phyloP scores from a whole-genome alignment of 2,113 vertebrate species.

The Okapia johnstoni region DNA sequence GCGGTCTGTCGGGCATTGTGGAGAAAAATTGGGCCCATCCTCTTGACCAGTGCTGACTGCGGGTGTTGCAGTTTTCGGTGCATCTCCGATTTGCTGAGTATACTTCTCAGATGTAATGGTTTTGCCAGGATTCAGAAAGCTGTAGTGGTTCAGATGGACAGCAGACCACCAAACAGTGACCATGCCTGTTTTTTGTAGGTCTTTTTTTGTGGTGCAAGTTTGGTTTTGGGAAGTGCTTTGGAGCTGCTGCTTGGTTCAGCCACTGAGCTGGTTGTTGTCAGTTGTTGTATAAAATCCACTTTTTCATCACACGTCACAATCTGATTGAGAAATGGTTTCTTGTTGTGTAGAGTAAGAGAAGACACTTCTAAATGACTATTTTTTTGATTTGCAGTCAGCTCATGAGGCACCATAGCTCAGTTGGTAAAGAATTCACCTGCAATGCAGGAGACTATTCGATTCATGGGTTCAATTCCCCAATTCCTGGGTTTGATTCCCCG shows the following conservation, averaged over 20 bases:
- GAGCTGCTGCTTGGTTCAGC: background rate
- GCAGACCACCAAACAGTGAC: background rate
- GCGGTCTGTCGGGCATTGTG: background rate
- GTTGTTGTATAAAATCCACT: background rate
- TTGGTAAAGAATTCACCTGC: background rate
- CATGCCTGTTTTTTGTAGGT: background rate
- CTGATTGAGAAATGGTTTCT: background rate
- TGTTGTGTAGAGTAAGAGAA: background rate
- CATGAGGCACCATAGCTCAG: background rate
- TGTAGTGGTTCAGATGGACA: background rate
- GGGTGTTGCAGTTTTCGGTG: background rate
- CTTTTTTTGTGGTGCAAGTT: background rate
- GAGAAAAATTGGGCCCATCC: background rate
- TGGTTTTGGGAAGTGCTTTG: background rate
- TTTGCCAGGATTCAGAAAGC: background rate
- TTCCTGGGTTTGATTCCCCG: background rate
- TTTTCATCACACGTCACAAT: background rate
- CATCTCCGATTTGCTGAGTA: background rate
- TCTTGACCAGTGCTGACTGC: background rate
- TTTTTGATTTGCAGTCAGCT: background rate
- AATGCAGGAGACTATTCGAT: background rate
- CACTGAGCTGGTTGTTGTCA: background rate
- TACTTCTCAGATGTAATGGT: background rate
- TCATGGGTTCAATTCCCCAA: background rate
- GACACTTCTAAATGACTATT: background rate